A percentile compares a stretch with the other conserved stretches of the same genome.
These are phyloP conservation scores for Mastomys natalensis DNA, from an alignment of 2,113 vertebrate genomes.

Conservation along the genomic window DNA sequence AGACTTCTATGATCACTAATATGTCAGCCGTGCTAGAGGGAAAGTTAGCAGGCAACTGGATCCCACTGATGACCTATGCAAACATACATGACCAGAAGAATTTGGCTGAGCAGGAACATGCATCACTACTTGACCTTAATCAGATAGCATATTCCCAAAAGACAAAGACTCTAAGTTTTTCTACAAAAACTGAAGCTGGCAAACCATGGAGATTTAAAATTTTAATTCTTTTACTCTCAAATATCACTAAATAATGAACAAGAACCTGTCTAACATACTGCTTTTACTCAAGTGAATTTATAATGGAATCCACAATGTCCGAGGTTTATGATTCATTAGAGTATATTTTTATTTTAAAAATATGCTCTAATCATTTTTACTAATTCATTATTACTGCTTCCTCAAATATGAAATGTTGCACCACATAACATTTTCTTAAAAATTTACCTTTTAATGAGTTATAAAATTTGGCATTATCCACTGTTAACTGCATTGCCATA, in stretches of 20 bases:
- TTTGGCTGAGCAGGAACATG: neutral
- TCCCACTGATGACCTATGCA: conserved; percentile 92
- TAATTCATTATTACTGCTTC: neutral
- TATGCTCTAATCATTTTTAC: neutral
- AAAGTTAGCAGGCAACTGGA: conserved; percentile 86
- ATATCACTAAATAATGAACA: neutral
- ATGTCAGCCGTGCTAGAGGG: conserved; percentile 87
- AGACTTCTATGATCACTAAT: conserved; percentile 90
- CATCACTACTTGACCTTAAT: neutral
- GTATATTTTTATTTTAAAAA: conserved; percentile 19
- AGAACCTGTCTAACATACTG: neutral
- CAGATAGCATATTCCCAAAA: neutral
- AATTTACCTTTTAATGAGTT: conserved; percentile 42
- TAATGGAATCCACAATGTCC: neutral
- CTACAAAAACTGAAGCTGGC: neutral
- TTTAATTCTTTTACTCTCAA: neutral
- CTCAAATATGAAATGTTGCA: neutral
- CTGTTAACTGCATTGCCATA: neutral
- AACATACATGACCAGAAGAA: conserved; percentile 47
- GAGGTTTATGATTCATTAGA: neutral
- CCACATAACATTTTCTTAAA: neutral
- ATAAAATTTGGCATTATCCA: neutral
- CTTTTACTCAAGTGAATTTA: neutral
- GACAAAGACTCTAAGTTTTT: neutral
- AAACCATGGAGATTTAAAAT: neutral